Base-by-base conservation (phyloP, 2,113 vertebrate genomes). In the Piaya cayana region DNA sequence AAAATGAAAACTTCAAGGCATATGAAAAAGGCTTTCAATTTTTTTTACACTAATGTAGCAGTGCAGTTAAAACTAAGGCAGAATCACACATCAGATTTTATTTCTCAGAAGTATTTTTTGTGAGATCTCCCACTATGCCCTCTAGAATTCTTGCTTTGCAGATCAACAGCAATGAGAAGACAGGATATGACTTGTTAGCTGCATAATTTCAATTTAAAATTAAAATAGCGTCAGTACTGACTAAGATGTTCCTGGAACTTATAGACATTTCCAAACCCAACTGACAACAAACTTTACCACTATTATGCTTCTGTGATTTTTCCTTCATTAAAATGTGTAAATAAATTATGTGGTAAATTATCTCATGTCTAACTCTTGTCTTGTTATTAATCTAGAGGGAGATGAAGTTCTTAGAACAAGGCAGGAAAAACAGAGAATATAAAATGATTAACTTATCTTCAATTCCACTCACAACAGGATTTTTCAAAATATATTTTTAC, bases 271-370 rank as follows among this genome's bases (percentile, higher is more conserved):
- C 63, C 52, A 85, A 92, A 77, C 64, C n/a, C 68, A 83, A 60
- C 52, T 90, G 95, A 96, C 90, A 96, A 90, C 80, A 93, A 86
- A 79, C 81, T 92, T 91, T 77, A 86, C 29, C 58, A 85, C 64
- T 92, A 92, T 56, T 96, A 77, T 60, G 82, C 72, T 81, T 86
- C 94, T 94, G 12, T 88, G 85, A 93, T 93, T 72, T 88, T 87
- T 75, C 30, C 76, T 86, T 93, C 93, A 93, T 93, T 96, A 96
- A 95, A 96, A 95, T 92, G 45, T 93, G 74, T 93, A 96, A 96
- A 92, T 96, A 97, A 96, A 97, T 94, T 60, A 93, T 96, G 92
- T 93, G 88, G 94, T 86, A 97, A 95, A 97, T 95, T 96, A 96
- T 95, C 88, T 93, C 49, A 78, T 86, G 94, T 95, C 86, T 96